Evolutionary conservation across 2,888 invertebrate genomes (phyloP).

Genomic region (Asteroscopus sphinx): DNA sequence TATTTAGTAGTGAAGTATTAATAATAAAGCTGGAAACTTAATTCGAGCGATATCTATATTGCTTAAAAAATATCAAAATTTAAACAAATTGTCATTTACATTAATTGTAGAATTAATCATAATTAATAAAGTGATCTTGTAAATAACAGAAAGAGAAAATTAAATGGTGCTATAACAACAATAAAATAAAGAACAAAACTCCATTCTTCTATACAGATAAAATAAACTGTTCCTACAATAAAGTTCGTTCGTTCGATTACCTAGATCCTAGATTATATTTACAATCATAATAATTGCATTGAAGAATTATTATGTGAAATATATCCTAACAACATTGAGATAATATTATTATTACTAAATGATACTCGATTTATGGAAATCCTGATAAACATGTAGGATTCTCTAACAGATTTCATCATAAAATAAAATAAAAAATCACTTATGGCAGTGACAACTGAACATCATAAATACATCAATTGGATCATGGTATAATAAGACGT

Average conservation of each 20-base stretch:
- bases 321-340: slow-evolving; percentile 35
- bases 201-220: slow-evolving; percentile 51
- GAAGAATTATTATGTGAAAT: slow-evolving; percentile 59
- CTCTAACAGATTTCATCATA: not conserved
- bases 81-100: slow-evolving; percentile 32
- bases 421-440: slow-evolving; percentile 6
- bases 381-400: not conserved
- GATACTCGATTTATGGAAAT: not conserved
- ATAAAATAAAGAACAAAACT: slow-evolving; percentile 35
- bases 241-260: slow-evolving; percentile 58
- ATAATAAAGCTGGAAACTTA: slow-evolving; percentile 9
- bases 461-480: slow-evolving; percentile 7
- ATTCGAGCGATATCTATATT: slow-evolving; percentile 11
- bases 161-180: slow-evolving; percentile 31
- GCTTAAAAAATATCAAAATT: slow-evolving; percentile 22
- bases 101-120: slow-evolving; percentile 19
- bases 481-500: too few relatives aligned
- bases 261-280: slow-evolving; percentile 51
- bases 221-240: slow-evolving; percentile 25
- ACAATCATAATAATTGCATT: slow-evolving; percentile 57
- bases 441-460: slow-evolving; percentile 4
- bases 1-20: slow-evolving; percentile 5
- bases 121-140: slow-evolving; percentile 12
- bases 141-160: slow-evolving; percentile 25
- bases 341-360: not conserved